These are phyloP conservation scores for Psammodynastes pulverulentus DNA, from an alignment of 2,113 vertebrate species.

Conservation along the genomic window DNA sequence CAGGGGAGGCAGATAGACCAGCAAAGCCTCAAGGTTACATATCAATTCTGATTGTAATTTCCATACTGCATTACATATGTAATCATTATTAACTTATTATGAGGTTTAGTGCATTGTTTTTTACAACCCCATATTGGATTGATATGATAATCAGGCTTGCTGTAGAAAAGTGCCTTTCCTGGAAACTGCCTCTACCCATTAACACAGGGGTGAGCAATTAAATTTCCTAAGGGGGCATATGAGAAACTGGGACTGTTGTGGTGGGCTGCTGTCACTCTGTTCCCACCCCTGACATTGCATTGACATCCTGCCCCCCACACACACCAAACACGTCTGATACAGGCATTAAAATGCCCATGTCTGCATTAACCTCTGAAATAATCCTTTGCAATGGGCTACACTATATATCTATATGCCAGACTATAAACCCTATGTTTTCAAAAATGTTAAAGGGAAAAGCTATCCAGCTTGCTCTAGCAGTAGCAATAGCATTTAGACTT, in stretches of 20 bases:
- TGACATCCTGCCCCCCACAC: not conserved
- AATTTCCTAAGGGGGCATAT: not conserved
- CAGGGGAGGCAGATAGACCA: not conserved
- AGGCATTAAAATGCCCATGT: not conserved
- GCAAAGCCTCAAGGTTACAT: no score
- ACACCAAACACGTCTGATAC: not conserved
- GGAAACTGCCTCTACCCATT: not conserved
- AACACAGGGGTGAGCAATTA: not conserved
- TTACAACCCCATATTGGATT: not conserved
- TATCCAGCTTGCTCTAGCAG: not conserved
- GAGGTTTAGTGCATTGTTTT: not conserved
- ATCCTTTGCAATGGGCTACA: not conserved
- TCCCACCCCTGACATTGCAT: not conserved
- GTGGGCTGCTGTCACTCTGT: not conserved
- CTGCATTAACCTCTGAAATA: not conserved
- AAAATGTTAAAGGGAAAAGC: not conserved
- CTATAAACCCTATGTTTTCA: not conserved
- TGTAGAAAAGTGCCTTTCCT: not conserved
- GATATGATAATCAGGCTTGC: not conserved
- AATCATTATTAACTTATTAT: not conserved
- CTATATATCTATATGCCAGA: not conserved
- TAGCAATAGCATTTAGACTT: not conserved
- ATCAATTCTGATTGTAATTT: not conserved
- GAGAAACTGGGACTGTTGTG: not conserved
- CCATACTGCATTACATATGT: not conserved